phyloP scores from a whole-genome alignment of 2,888 invertebrate genomes.

The Hemithea aestivaria region DNA sequence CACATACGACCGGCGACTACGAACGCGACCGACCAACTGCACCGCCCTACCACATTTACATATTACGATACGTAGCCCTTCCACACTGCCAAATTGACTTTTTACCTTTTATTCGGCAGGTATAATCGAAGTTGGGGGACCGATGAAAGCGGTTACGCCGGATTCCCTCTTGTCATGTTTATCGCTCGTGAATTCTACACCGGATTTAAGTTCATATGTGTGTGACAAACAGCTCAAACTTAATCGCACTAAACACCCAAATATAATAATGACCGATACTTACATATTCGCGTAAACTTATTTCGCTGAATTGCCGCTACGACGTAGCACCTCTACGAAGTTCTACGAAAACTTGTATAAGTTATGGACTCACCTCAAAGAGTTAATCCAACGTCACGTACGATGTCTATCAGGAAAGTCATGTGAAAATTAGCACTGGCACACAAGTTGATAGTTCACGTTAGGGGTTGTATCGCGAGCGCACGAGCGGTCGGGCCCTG shows the following conservation, averaged over 20 bases:
- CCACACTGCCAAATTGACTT: constrained; percentile 75
- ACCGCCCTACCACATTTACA: constrained; percentile 75
- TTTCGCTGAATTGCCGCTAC: constrained; percentile 14
- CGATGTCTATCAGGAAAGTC: constrained; percentile 36
- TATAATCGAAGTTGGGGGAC: constrained; percentile 71
- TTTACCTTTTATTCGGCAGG: constrained; percentile 77
- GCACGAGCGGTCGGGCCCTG: constrained; percentile 46
- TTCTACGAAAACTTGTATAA: constrained; percentile 18
- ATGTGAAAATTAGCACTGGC: constrained; percentile 56
- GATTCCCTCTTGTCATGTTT: constrained; percentile 49
- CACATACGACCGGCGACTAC: constrained; percentile 36
- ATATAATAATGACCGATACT: constrained; percentile 7
- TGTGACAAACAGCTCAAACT: constrained; percentile 25
- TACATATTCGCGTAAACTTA: constrained; percentile 16
- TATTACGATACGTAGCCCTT: constrained; percentile 72
- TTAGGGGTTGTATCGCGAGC: constrained; percentile 60
- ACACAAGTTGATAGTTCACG: constrained; percentile 65
- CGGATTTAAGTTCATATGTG: constrained; percentile 38
- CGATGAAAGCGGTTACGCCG: constrained; percentile 57
- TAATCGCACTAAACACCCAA: constrained; percentile 15
- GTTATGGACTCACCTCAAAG: constrained; percentile 23
- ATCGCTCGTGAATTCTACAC: constrained; percentile 36
- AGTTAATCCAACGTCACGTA: constrained; percentile 28
- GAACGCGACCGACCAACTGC: constrained; percentile 58
- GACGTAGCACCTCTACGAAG: constrained; percentile 43